phyloP scores from a whole-genome alignment of 2,797 vertebrate genomes.

The Sparidentex hasta region DNA sequence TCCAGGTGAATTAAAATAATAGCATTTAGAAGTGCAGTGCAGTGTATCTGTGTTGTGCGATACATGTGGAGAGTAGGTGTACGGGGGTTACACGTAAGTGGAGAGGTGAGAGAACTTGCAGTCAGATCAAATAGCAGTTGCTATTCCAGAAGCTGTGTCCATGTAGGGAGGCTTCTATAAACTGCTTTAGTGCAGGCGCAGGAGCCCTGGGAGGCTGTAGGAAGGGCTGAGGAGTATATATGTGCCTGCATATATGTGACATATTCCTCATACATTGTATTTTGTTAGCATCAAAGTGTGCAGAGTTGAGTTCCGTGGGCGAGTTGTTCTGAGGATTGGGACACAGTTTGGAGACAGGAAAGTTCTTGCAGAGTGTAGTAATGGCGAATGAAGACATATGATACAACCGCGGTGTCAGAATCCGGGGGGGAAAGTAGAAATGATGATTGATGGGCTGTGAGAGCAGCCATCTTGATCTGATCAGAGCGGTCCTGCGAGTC shows the following conservation, averaged over 20 bases:
- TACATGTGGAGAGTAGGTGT: conserved; percentile 44
- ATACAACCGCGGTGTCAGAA: conserved; percentile 39
- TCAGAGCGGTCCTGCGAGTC: conserved; percentile 33
- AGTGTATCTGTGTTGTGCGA: conserved; percentile 24
- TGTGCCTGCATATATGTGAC: conserved; percentile 4
- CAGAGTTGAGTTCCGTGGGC: neutral
- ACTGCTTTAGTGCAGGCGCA: conserved; percentile 78
- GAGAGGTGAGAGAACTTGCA: conserved; percentile 75
- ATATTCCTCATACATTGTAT: conserved; percentile 15
- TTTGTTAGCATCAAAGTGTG: conserved; percentile 14
- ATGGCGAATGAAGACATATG: conserved; percentile 36
- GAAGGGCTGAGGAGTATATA: conserved; percentile 49
- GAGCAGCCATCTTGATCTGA: conserved; percentile 59
- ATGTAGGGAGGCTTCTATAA: conserved; percentile 90
- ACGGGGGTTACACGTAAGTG: conserved; percentile 64
- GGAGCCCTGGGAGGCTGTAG: conserved; percentile 62
- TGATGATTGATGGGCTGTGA: conserved; percentile 57
- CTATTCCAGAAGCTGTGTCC: conserved; percentile 91
- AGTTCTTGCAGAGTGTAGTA: conserved; percentile 19
- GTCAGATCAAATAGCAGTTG: conserved; percentile 86
- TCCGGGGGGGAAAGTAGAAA: conserved; percentile 44
- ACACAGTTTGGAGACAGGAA: conserved; percentile 26
- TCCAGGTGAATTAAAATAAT: neutral
- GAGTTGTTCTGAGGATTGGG: neutral
- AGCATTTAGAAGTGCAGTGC: neutral